These are phyloP conservation scores for Gephyroberyx darwinii DNA, from an alignment of 2,797 vertebrate species.

Conservation along the genomic window DNA sequence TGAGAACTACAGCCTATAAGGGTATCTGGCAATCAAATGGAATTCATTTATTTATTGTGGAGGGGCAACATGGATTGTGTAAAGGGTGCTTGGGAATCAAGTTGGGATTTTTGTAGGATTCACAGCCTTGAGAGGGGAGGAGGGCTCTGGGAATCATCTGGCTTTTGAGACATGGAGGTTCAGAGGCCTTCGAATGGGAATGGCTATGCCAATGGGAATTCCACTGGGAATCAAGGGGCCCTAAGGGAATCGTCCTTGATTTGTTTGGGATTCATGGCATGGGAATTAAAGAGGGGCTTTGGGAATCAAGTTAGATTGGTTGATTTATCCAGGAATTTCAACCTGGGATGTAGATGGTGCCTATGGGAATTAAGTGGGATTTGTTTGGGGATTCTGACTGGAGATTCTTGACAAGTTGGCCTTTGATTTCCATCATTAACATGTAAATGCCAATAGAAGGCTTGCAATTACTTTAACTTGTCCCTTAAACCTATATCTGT, in stretches of 20 bases:
- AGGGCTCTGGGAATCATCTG: too few relatives aligned
- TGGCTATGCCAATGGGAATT: neutral
- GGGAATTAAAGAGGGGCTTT: constrained; percentile 8
- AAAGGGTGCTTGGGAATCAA: neutral
- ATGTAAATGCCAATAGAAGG: neutral
- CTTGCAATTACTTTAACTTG: neutral
- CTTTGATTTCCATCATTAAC: constrained; percentile 5
- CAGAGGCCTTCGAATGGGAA: too few relatives aligned
- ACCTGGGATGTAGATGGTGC: neutral
- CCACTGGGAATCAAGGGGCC: neutral
- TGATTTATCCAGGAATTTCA: constrained; percentile 20
- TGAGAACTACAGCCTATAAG: too few relatives aligned
- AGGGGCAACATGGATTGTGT: too few relatives aligned
- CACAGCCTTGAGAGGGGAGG: too few relatives aligned
- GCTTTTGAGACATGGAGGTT: too few relatives aligned
- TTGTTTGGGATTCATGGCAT: constrained; percentile 20
- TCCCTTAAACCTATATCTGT: too few relatives aligned
- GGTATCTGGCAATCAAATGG: neutral
- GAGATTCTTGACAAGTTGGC: neutral
- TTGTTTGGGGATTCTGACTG: neutral
- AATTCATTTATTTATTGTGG: neutral
- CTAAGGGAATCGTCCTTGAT: constrained; percentile 2
- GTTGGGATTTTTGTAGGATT: neutral
- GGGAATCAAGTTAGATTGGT: constrained; percentile 30
- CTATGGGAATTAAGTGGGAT: constrained; percentile 1